Conservation (phyloP, 2,113 vertebrate genomes). For the Meles meles region DNA sequence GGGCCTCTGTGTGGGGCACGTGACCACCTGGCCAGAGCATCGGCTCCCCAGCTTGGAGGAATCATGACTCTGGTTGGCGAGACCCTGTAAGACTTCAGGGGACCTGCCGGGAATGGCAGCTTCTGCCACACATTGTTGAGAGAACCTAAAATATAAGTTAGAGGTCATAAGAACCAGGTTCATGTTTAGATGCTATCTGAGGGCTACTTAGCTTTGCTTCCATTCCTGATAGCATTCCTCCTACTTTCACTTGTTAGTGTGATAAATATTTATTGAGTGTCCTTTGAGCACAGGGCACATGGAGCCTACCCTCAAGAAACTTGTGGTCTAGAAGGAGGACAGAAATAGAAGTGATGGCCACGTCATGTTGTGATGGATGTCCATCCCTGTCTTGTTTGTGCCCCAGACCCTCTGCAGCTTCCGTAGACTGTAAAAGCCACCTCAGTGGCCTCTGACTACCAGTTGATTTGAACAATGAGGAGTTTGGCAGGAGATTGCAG, state of each 20-base stretch:
- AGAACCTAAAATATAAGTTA: not conserved
- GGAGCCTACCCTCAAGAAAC: not conserved
- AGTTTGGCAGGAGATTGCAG: not conserved
- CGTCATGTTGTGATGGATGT: fast-evolving
- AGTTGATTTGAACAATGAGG: not conserved
- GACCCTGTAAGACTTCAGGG: not conserved
- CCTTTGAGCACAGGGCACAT: fast-evolving
- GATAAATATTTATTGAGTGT: not conserved
- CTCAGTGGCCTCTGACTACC: not conserved
- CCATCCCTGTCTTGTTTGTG: not conserved
- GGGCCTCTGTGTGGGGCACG: not conserved
- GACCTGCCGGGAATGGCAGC: not conserved
- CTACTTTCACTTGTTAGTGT: not conserved
- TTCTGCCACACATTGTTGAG: fast-evolving
- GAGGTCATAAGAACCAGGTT: not conserved
- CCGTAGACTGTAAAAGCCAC: too few species aligned
- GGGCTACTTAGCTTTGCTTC: not conserved
- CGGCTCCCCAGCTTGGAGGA: not conserved
- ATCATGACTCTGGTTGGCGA: not conserved
- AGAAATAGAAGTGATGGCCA: not conserved
- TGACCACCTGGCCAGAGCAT: not conserved
- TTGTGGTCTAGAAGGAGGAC: not conserved
- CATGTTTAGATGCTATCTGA: fast-evolving
- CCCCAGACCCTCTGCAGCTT: too few species aligned
- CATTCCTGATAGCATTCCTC: not conserved